phyloP scores from a whole-genome alignment of 2,113 vertebrate genomes.

The Zapornia atra region DNA sequence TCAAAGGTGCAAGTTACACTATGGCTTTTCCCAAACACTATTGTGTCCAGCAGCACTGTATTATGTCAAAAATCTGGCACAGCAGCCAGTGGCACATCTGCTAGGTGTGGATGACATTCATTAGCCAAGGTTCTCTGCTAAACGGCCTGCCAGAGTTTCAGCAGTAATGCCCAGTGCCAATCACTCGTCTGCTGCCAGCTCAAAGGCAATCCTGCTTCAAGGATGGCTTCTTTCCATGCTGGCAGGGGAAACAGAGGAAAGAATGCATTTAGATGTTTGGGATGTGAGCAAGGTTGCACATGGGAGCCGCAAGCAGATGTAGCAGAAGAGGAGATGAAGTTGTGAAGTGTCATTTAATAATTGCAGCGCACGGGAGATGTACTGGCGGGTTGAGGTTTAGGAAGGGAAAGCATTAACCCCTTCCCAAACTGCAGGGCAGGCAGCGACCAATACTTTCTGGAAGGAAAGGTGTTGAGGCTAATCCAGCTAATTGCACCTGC shows the following conservation, averaged over 20 bases:
- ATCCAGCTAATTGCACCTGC: neutral
- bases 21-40: neutral
- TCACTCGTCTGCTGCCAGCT: slow-evolving; percentile 76
- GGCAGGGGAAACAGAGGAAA: slow-evolving; percentile 63
- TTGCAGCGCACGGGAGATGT: slow-evolving; percentile 39
- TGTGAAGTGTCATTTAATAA: slow-evolving; percentile 65
- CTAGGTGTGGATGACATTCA: slow-evolving; percentile 81
- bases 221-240: slow-evolving; percentile 76
- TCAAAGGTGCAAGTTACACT: neutral
- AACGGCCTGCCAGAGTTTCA: slow-evolving; percentile 76
- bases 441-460: neutral
- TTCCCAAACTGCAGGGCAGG: neutral
- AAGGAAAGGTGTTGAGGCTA: neutral
- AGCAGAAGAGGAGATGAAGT: slow-evolving; percentile 65
- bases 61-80: slow-evolving; percentile 81
- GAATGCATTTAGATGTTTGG: slow-evolving; percentile 58
- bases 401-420: neutral
- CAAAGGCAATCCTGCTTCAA: slow-evolving; percentile 63
- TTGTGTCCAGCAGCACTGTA: slow-evolving; percentile 66
- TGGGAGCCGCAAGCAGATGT: slow-evolving; percentile 64
- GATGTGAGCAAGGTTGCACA: slow-evolving; percentile 48
- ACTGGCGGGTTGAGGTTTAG: slow-evolving; percentile 2
- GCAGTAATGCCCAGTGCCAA: slow-evolving; percentile 73
- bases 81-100: slow-evolving; percentile 80
- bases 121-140: slow-evolving; percentile 78